Evolutionary conservation across 2,888 invertebrate species (phyloP).

Genomic region (Aphidius colemani): DNA sequence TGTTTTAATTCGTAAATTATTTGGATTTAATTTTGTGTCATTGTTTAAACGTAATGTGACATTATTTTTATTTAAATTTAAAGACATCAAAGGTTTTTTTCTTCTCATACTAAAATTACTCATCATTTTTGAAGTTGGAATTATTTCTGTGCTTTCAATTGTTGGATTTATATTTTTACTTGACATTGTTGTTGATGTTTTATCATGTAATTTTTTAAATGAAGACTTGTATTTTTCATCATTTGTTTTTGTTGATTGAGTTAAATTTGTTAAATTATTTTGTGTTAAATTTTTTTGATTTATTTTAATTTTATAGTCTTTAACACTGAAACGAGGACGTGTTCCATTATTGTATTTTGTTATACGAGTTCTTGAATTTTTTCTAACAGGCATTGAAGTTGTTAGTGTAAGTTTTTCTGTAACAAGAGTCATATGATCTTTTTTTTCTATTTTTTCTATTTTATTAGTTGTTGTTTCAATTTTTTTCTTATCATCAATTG

Average conservation of each 20-base stretch:
- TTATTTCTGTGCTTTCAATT: too few relatives aligned
- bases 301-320: constrained; percentile 67
- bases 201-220: constrained; percentile 47
- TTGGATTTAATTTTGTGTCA: too few relatives aligned
- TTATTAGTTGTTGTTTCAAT: constrained; percentile 30
- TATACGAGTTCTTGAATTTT: constrained; percentile 48
- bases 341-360: constrained; percentile 60
- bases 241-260: constrained; percentile 27
- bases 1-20: too few relatives aligned
- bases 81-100: too few relatives aligned
- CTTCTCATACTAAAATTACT: too few relatives aligned
- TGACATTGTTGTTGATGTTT: constrained; percentile 41
- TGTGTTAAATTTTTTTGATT: constrained; percentile 23
- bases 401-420: neutral
- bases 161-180: neutral
- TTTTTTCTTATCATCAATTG: constrained; percentile 34
- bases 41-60: too few relatives aligned
- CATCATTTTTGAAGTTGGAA: too few relatives aligned
- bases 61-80: too few relatives aligned
- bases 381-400: constrained; percentile 32
- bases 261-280: constrained; percentile 22
- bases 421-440: neutral
- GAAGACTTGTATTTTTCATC: constrained; percentile 50
- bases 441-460: too few relatives aligned
- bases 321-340: constrained; percentile 76